Evolutionary conservation across 1,140 invertebrate species (phyloP), one percentile per base, ranked within the genome.

Genomic region (Helicoverpa zea): DNA sequence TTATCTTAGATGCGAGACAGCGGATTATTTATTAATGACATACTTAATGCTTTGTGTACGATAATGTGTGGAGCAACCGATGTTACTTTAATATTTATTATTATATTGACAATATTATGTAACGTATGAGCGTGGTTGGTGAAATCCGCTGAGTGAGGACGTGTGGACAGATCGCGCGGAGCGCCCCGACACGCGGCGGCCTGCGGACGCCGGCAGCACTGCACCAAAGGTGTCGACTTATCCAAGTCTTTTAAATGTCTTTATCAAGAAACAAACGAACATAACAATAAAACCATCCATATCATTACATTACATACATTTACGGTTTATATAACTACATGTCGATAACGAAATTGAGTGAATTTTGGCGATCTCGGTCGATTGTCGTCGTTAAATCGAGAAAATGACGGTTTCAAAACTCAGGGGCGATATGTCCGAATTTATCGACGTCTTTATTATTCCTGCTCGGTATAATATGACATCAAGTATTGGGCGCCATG

Each of bases 331-430:
- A 84, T 89, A 88, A 88, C 72, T 58, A 52, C 63, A 16, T 56
- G 73, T 75, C 80, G 76, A 82, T 86, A 86, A 74, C 81, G 85
- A 82, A 84, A 85, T 59, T 56, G 68, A 14, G 35, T 23, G 78
- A 68, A 66, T 81, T 84, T 86, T 83, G 79, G 77, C 75, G 80
- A 87, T 84, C 82, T 83, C 83, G 87, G 87, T 81, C 84, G 80
- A 84, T 79, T 47, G 81, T 35, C 54, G 56, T 79, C 66, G 68
- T 83, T 82, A 82, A 73, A 16, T 79, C 68, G 12, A n/a, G 16
- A 83, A 35, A 84, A 56, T 49, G 73, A 72, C 66, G 58, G 75
- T 86, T 86, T 86, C 81, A 83, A 87, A 87, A 85, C 30, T 73
- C 66, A 2, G 47, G 80, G 30, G 72, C 75, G 79, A 80, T 82